Evolutionary conservation across 2,888 invertebrate genomes (phyloP).

Genomic region (Apamea monoglypha): DNA sequence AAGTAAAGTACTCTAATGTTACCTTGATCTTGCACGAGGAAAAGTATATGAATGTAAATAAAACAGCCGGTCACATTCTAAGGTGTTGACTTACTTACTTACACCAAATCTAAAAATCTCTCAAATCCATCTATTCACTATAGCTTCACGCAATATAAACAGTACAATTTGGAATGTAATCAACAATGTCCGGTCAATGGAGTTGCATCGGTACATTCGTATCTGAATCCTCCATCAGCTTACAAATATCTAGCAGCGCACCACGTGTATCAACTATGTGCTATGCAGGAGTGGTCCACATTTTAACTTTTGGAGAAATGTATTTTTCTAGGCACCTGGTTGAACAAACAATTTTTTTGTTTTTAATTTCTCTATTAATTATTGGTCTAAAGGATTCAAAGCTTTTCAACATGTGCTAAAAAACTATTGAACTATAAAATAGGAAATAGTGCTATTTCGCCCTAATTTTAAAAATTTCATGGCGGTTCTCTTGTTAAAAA

Average conservation of each 20-base stretch:
- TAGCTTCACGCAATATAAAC: not conserved
- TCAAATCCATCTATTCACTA: not conserved
- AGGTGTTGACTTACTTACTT: not conserved
- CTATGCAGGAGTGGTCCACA: conserved; percentile 23
- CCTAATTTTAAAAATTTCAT: not conserved
- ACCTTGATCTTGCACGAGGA: no score
- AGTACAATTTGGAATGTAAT: conserved; percentile 9
- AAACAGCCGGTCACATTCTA: no score
- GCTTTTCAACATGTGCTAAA: not conserved
- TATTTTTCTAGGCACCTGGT: not conserved
- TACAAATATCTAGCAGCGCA: conserved; percentile 31
- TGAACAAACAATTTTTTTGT: not conserved
- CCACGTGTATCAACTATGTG: conserved; percentile 53
- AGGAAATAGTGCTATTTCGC: not conserved
- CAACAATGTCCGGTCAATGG: conserved; percentile 41
- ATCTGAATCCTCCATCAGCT: conserved; percentile 37
- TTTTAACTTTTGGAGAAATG: not conserved
- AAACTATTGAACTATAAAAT: not conserved
- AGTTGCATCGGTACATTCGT: conserved; percentile 38
- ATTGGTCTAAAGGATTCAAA: not conserved
- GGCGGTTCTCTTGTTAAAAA: not conserved
- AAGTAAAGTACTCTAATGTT: not conserved
- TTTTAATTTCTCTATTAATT: not conserved
- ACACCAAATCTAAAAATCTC: not conserved
- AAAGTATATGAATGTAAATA: not conserved